These are phyloP conservation scores for Anorthoa munda DNA, from an alignment of 2,888 invertebrate genomes.

Conservation along the genomic window DNA sequence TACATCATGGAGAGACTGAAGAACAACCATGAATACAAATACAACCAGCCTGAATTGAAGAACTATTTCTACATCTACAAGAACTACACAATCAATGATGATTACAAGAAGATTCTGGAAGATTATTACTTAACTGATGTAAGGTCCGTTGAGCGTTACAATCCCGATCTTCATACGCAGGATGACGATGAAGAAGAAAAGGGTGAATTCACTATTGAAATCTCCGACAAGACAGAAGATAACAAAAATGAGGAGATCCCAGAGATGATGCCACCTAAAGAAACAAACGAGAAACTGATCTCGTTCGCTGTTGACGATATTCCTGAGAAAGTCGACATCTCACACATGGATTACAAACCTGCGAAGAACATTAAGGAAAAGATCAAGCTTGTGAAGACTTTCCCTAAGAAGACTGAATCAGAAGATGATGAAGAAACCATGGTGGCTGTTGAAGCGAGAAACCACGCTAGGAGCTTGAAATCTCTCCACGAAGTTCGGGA, in stretches of 20 bases:
- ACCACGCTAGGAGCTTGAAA: slow-evolving; percentile 86
- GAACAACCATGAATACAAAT: slow-evolving; percentile 86
- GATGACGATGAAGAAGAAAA: slow-evolving; percentile 76
- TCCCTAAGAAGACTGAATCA: slow-evolving; percentile 87
- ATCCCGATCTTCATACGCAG: slow-evolving; percentile 76
- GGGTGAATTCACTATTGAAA: slow-evolving; percentile 77
- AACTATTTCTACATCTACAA: slow-evolving; percentile 93
- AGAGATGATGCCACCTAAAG: slow-evolving; percentile 83
- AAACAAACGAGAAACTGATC: slow-evolving; percentile 90
- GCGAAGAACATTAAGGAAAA: slow-evolving; percentile 89
- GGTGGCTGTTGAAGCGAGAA: slow-evolving; percentile 91
- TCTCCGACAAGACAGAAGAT: slow-evolving; percentile 80
- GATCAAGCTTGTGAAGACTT: slow-evolving; percentile 89
- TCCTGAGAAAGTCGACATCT: slow-evolving; percentile 84
- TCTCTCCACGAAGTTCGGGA: slow-evolving; percentile 86
- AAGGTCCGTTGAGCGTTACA: slow-evolving; percentile 88
- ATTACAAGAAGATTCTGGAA: slow-evolving; percentile 90
- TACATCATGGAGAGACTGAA: slow-evolving; percentile 89
- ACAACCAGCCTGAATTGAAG: slow-evolving; percentile 91
- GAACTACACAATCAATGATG: slow-evolving; percentile 92
- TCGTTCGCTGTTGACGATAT: slow-evolving; percentile 88
- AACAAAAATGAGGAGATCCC: slow-evolving; percentile 78
- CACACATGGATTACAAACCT: slow-evolving; percentile 82
- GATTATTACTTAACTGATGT: slow-evolving; percentile 92
- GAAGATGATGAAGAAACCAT: slow-evolving; percentile 91